Evolutionary conservation across 2,797 vertebrate species (phyloP), one percentile per base, ranked within the genome.

Genomic region (Lophotriccus pileatus): DNA sequence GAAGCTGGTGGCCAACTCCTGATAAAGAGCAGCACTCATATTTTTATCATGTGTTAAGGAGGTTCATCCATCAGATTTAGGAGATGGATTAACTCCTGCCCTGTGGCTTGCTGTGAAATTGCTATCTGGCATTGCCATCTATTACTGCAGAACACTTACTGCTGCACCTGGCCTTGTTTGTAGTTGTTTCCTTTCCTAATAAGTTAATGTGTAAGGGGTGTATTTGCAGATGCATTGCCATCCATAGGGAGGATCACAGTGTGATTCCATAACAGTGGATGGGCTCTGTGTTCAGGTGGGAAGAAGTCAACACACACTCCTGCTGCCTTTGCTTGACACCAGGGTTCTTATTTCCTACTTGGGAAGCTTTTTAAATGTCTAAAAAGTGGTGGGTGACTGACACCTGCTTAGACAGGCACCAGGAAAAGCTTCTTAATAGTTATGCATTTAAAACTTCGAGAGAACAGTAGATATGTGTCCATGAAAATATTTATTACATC

Each of bases 401-500:
- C 24, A 34, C 20, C 55, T 77, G 25, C 81, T 87, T 60, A 84
- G 74, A 25, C 37, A 91, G 73, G 56, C 72, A 41, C 10, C 5
- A 64, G 66, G 84, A 52, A 77, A 72, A 75, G 18, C 25, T 91
- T 95, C 78, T 89, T 63, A 3, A 22, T 43, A 46, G 28, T 87
- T 88, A 67, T 2, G 6, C 62, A 60, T 86, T 73, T 92, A 84
- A 94, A 91, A 81, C 60, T 93, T 95, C 32, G 32, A 69, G 93
- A 88, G 80, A 78, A 66, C 22, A 46, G n/a, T 67, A 73, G 75
- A 36, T 87, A 39, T 44, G 23, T 78, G 39, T 90, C 84, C 6
- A 0, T 89, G 92, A 88, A 95, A 93, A 79, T 95, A 92, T 77
- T 95, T 85, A 94, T 84, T 89, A 50, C 67, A 32, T 83, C 19